Conservation (phyloP, 2,113 vertebrate genomes). For the Anhinga anhinga region DNA sequence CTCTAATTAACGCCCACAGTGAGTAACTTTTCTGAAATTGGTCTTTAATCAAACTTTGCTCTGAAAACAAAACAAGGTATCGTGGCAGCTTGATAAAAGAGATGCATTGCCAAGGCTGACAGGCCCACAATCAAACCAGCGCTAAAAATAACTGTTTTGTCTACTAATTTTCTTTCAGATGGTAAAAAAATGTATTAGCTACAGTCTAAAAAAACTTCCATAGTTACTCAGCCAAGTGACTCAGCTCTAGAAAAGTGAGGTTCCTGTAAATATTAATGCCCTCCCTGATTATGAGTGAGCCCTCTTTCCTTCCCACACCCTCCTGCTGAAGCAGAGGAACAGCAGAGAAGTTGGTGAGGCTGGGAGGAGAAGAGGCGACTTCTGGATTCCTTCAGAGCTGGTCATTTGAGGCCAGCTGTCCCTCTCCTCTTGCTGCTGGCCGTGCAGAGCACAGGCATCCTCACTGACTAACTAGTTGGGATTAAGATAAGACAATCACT, state of each 20-base stretch:
- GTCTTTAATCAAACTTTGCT: conserved; percentile 68
- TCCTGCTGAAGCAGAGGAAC: not conserved
- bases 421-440: not conserved
- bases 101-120: conserved; percentile 45
- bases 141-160: conserved; percentile 64
- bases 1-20: conserved; percentile 67
- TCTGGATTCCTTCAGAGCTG: not conserved
- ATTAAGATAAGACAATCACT: not conserved
- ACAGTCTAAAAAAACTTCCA: not conserved
- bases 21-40: conserved; percentile 56
- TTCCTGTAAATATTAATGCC: not conserved
- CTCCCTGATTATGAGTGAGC: not conserved
- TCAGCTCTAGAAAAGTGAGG: conserved; percentile 22
- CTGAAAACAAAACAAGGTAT: conserved; percentile 59
- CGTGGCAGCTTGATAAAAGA: conserved; percentile 69
- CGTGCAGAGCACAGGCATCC: not conserved
- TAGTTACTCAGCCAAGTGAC: conserved; percentile 38
- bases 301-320: not conserved
- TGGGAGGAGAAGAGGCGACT: not conserved
- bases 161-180: conserved; percentile 46
- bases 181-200: conserved; percentile 39
- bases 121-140: conserved; percentile 51
- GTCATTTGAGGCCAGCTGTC: not conserved
- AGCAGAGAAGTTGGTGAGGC: not conserved
- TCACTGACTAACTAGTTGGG: not conserved